phyloP scores from a whole-genome alignment of 1,140 invertebrate genomes.

The Nebria ingens region DNA sequence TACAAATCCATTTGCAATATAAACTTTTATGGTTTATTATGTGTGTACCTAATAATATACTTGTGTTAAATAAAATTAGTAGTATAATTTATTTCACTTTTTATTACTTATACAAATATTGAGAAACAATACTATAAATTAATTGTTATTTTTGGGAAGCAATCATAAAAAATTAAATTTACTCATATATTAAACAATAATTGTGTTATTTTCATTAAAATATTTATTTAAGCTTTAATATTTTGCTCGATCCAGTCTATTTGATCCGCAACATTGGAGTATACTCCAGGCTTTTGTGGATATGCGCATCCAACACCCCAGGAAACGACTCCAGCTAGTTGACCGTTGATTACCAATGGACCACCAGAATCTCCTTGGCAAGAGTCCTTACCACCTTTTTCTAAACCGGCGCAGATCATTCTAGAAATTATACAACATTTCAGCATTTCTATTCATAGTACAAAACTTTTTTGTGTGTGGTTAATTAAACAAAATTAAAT shows the following conservation, averaged over 20 bases:
- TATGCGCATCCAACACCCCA: conserved; percentile 47
- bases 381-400: conserved; percentile 27
- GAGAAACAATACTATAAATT: no score
- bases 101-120: no score
- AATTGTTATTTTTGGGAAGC: no score
- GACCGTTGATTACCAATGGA: conserved; percentile 44
- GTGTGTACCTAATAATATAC: no score
- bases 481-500: not conserved
- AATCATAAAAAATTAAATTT: no score
- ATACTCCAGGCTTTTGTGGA: conserved; percentile 42
- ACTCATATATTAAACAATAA: no score
- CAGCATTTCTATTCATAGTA: conserved; percentile 4
- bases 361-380: conserved; percentile 50
- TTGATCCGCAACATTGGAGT: conserved; percentile 39
- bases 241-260: conserved; percentile 23
- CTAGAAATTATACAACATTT: conserved; percentile 19
- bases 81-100: no score
- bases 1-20: no score
- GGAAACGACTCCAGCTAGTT: conserved; percentile 46
- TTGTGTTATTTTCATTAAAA: no score
- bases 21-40: no score
- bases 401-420: conserved; percentile 37
- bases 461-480: not conserved
- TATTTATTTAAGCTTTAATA: conserved; percentile 14
- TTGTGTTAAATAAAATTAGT: no score